Evolutionary conservation across 2,888 invertebrate species (phyloP), one percentile per base, ranked within the genome.

Genomic region (Palloptera scutellata): DNA sequence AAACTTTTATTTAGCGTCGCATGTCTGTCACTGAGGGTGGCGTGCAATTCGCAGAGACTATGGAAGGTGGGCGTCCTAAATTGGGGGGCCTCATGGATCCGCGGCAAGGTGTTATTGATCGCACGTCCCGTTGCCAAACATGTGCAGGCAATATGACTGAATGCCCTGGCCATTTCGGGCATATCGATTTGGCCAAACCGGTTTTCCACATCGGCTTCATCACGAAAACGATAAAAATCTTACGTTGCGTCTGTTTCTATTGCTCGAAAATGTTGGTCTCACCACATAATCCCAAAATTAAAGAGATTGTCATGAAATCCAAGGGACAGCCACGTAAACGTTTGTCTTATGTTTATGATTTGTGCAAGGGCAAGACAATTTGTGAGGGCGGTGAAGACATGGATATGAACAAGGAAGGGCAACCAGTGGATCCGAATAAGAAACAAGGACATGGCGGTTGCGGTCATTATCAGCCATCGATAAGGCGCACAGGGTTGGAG

Each of bases 111-210:
- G 97, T 97, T 68, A 95, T 98, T 54, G 98, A 99, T 84, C 89
- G 98, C 75, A 92, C 90, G 78, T 95, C 97, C 3, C 88, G 96
- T 69, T 97, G 97, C 81, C 96, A 96, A 84, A 98, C 97, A 0
- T 98, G 97, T 84, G 97, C 97, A 70, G 95, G 98, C 57, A 97
- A 96, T 81, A 96, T 98, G 94, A 95, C 96, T 0, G 98, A 98
- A 85, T 99, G 99, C 84, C 98, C 99, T 2, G 99, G 99, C 1
- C 99, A 99, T 86, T 99, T 99, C 87, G 99, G 98, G 4, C 99
- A 99, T 84, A 94, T 99, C 78, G 98, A 99, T 85, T 87, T 99
- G 74, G 93, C 98, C 0, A 99, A 99, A 84, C 99, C 99, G 19
- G 99, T 99, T 0, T 99, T 96, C 86, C 98, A 99, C 84, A 93